Percentiles rank a stretch among this genome's conserved stretches.
These are phyloP conservation scores for Sinocyclocheilus rhinocerous DNA, from an alignment of 2,113 vertebrate species.

Conservation along the genomic window DNA sequence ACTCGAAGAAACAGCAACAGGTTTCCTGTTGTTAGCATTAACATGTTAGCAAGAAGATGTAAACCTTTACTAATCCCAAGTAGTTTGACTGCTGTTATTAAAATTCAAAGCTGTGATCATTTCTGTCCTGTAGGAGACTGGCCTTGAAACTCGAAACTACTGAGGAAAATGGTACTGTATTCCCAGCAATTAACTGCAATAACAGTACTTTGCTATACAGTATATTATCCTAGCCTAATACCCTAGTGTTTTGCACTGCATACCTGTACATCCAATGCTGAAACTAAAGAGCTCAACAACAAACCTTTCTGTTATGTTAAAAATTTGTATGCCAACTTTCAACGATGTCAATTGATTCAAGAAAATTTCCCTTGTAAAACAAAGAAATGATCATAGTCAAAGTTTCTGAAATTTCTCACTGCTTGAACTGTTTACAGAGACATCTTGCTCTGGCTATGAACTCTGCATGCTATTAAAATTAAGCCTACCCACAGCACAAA, in stretches of 20 bases:
- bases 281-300: neutral
- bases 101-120: neutral
- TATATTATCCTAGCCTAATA: neutral
- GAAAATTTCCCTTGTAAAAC: neutral
- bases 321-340: neutral
- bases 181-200: neutral
- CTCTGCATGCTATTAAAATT: constrained; percentile 13
- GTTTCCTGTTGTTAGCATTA: constrained; percentile 5
- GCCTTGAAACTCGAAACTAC: constrained; percentile 19
- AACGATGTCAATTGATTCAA: neutral
- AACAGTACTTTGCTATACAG: neutral
- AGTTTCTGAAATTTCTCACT: neutral
- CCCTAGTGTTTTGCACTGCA: neutral
- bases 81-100: constrained; percentile 19
- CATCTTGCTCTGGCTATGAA: constrained; percentile 24
- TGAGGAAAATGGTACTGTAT: neutral
- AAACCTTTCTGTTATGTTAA: neutral
- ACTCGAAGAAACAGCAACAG: neutral
- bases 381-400: neutral
- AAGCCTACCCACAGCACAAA: constrained; percentile 19
- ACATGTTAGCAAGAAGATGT: neutral
- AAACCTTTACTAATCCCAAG: constrained; percentile 1
- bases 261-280: neutral
- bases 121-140: neutral
- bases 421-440: constrained; percentile 4